Conservation (phyloP, 1,140 invertebrate species). For the Drosophila teissieri region DNA sequence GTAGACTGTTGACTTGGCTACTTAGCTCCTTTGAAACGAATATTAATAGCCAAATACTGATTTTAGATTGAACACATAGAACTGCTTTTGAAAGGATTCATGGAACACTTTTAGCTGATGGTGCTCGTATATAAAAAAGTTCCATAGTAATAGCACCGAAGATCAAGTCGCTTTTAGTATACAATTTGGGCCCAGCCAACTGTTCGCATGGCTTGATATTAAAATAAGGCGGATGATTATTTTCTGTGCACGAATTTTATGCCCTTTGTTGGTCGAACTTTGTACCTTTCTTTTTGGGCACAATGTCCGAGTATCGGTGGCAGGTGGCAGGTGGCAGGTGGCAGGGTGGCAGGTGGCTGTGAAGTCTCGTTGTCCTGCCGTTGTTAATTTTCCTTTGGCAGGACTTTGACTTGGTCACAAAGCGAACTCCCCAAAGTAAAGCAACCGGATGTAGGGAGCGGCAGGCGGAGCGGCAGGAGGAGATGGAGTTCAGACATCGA, state of each 20-base stretch:
- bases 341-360: conserved; percentile 14
- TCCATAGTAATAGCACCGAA: no score
- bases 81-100: no score
- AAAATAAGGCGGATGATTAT: conserved; percentile 12
- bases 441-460: not conserved
- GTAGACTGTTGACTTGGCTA: not conserved
- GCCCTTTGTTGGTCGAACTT: conserved; percentile 14
- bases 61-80: no score
- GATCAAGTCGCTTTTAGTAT: no score
- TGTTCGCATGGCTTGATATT: not conserved
- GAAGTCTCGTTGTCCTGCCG: conserved; percentile 6
- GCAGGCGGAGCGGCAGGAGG: not conserved
- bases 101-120: no score
- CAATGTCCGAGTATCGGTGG: conserved; percentile 23
- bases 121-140: no score
- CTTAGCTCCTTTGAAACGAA: not conserved
- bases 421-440: conserved; percentile 11
- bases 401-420: conserved; percentile 18
- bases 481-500: not conserved
- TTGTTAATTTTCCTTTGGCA: conserved; percentile 29
- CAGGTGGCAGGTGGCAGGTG: not conserved
- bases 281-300: conserved; percentile 12
- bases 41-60: no score
- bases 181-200: not conserved
- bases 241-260: conserved; percentile 3